These are phyloP conservation scores for Macrophya annulata DNA, from an alignment of 2,888 invertebrate species.

Conservation along the genomic window DNA sequence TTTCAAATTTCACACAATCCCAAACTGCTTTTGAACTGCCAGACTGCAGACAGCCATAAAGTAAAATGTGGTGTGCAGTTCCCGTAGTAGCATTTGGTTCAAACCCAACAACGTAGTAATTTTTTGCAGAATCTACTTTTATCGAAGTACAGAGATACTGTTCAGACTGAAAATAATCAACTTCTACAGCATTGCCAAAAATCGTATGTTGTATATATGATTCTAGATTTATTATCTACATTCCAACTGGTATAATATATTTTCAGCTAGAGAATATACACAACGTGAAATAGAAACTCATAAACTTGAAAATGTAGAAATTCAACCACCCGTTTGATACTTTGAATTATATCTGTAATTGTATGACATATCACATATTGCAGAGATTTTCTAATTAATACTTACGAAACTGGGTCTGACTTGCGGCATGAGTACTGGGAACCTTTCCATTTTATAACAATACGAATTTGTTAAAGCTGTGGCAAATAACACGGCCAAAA, in stretches of 20 bases:
- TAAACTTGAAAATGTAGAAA: no score
- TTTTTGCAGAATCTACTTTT: constrained; percentile 88
- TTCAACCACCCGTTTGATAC: no score
- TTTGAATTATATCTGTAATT: no score
- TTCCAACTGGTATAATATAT: no score
- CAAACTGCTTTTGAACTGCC: constrained; percentile 88
- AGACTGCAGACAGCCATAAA: constrained; percentile 94
- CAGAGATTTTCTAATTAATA: constrained; percentile 63
- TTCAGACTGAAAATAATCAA: constrained; percentile 88
- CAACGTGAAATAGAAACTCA: no score
- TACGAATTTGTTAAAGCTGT: constrained; percentile 57
- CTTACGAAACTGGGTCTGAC: constrained; percentile 90
- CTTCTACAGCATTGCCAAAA: no score
- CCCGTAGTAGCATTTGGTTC: constrained; percentile 95
- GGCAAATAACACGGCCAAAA: constrained; percentile 38
- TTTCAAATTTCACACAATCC: constrained; percentile 90
- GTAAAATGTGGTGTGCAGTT: constrained; percentile 95
- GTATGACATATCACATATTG: constrained; percentile 13
- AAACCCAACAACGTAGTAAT: constrained; percentile 95
- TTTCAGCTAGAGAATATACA: no score
- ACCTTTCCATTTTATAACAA: constrained; percentile 80
- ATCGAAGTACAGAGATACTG: constrained; percentile 95
- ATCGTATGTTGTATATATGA: no score
- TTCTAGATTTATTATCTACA: no score
- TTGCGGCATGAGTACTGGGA: constrained; percentile 91